Evolutionary conservation across 2,113 vertebrate genomes (phyloP), one percentile per base, ranked within the genome.

Genomic region (Ptilorrhoa leucosticta): DNA sequence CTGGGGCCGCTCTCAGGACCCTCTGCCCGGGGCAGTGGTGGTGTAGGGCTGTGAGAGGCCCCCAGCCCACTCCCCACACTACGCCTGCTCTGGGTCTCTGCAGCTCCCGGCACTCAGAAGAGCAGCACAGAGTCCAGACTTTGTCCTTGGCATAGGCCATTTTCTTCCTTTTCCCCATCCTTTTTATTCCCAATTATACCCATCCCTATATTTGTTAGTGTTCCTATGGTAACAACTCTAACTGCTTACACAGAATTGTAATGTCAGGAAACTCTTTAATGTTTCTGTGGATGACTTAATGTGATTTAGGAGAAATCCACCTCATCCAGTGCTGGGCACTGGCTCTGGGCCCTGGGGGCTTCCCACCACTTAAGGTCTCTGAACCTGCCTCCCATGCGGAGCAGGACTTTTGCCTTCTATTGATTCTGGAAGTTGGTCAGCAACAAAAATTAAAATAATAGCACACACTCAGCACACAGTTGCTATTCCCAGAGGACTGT

Each of bases 151-250:
- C 4, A 5, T 7, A 20, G 80, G 45, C 48, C 68, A 9, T 64
- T 27, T 50, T 79, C 57, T 61, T 53, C 50, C 69, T 48, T 66
- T 40, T 40, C 8, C 54, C 73, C 39, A 4, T 63, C 51, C 64
- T 9, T 86, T 87, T 94, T 91, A 65, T 65, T 88, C 63, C 18
- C 79, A 64, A 60, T 95, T 81, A 60, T 22, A n/a, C 76, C 22
- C 69, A 76, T 93, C 31, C 11, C 88, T 81, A 31, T 94, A 75
- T 95, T 94, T 96, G 79, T 94, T 94, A 96, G 71, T 31, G 92
- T 95, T 96, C 80, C 93, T 95, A 93, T 95, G 92, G 92, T 90
- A 94, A 96, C 94, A 75, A 35, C 80, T 86, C 77, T 47, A 91
- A 78, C 87, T 73, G 85, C 92, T 93, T 87, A 66, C 85, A 81